Evolutionary conservation across 2,797 vertebrate genomes (phyloP).

Genomic region (Chaetophractus vellerosus): DNA sequence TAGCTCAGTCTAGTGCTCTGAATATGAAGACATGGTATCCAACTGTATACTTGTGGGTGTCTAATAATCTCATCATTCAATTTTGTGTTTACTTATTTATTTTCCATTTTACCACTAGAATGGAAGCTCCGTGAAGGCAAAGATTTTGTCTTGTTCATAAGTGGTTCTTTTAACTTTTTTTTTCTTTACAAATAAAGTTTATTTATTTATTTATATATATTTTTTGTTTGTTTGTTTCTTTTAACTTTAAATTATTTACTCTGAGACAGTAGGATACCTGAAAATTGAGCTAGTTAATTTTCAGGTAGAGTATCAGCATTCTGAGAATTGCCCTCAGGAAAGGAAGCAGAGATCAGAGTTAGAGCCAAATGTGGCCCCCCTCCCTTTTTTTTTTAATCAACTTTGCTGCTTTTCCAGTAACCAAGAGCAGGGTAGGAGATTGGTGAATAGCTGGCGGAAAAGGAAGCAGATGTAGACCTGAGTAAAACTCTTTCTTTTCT

Average conservation of each 20-base stretch:
- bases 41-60: background rate
- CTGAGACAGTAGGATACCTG: background rate
- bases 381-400: background rate
- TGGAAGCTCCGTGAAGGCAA: background rate
- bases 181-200: no score
- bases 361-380: background rate
- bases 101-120: background rate
- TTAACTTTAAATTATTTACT: constrained; percentile 37
- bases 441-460: constrained; percentile 24
- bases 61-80: background rate
- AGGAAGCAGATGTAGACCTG: background rate
- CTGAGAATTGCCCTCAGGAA: background rate
- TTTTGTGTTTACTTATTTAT: background rate
- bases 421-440: background rate
- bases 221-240: no score
- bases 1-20: background rate
- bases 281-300: constrained; percentile 61
- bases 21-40: background rate
- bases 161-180: constrained; percentile 26
- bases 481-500: constrained; percentile 5
- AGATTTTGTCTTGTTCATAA: constrained; percentile 22
- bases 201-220: no score
- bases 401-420: constrained; percentile 5
- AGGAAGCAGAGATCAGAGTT: background rate
- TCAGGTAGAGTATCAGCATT: background rate